Percentiles rank a stretch among this genome's conserved stretches.
Conservation (phyloP, 2,797 vertebrate genomes). For the Rhincodon typus region DNA sequence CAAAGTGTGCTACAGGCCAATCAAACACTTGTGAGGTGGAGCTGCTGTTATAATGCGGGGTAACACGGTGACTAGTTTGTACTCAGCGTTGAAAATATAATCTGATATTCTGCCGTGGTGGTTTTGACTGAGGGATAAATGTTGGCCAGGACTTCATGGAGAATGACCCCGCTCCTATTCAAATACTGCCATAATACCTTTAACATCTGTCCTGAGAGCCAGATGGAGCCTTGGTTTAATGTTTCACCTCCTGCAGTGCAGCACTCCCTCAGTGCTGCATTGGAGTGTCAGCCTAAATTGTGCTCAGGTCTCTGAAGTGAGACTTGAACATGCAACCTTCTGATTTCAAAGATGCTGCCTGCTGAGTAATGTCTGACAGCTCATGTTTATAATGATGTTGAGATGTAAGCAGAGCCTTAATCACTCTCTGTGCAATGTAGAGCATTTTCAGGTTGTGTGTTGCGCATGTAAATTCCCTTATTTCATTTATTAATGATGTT, state of each 20-base stretch:
- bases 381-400: not conserved
- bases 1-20: not conserved
- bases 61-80: not conserved
- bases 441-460: not conserved
- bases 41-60: not conserved
- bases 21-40: not conserved
- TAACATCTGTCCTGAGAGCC: not conserved
- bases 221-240: not conserved
- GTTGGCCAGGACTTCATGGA: not conserved
- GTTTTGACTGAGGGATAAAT: not conserved
- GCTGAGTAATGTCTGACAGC: not conserved
- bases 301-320: not conserved
- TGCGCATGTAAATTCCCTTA: not conserved
- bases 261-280: not conserved
- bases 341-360: not conserved
- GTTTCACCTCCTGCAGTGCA: not conserved
- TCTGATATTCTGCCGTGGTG: not conserved
- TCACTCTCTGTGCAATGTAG: not conserved
- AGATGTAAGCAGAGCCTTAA: not conserved
- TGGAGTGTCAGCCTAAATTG: not conserved
- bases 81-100: not conserved
- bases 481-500: conserved; percentile 6
- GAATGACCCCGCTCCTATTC: not conserved
- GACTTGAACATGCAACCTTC: not conserved
- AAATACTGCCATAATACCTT: not conserved